Conservation (phyloP, 2,888 invertebrate species). For the Neoaliturus tenellus region DNA sequence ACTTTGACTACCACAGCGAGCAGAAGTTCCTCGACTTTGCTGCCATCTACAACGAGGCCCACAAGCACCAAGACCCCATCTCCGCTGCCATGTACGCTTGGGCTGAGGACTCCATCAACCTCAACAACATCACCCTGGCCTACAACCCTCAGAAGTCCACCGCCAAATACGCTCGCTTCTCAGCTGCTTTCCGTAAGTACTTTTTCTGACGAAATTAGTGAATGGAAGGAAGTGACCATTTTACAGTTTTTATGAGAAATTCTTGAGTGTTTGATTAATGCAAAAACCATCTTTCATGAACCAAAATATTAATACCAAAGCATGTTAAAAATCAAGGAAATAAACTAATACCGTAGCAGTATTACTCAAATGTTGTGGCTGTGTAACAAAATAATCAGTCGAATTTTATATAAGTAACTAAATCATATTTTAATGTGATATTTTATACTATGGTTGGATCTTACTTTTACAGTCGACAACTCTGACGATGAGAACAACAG, state of each 20-base stretch:
- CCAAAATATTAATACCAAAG: not conserved
- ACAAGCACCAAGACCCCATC: slow-evolving; percentile 67
- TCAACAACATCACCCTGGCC: slow-evolving; percentile 74
- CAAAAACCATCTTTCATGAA: not conserved
- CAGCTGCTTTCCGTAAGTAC: slow-evolving; percentile 70
- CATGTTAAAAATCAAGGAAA: too few relatives aligned
- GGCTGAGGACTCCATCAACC: slow-evolving; percentile 72
- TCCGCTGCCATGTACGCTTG: slow-evolving; percentile 68
- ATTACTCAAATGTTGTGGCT: too few relatives aligned
- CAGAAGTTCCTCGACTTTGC: slow-evolving; percentile 72
- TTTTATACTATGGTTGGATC: too few relatives aligned
- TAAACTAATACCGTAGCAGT: too few relatives aligned
- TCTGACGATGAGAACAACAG: slow-evolving; percentile 57
- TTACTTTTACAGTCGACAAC: slow-evolving; percentile 1
- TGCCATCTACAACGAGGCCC: slow-evolving; percentile 69
- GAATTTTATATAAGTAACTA: too few relatives aligned
- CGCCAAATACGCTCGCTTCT: slow-evolving; percentile 73
- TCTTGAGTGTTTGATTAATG: too few relatives aligned
- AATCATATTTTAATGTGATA: too few relatives aligned
- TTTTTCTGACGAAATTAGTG: not conserved
- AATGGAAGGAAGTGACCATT: not conserved
- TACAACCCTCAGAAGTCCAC: slow-evolving; percentile 74
- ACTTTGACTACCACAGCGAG: slow-evolving; percentile 75
- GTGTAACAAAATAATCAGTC: too few relatives aligned
- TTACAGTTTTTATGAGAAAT: too few relatives aligned